Percentiles rank a stretch among this genome's conserved stretches.
Conservation (phyloP, 2,888 invertebrate species). For the Eubasilissa splendida region DNA sequence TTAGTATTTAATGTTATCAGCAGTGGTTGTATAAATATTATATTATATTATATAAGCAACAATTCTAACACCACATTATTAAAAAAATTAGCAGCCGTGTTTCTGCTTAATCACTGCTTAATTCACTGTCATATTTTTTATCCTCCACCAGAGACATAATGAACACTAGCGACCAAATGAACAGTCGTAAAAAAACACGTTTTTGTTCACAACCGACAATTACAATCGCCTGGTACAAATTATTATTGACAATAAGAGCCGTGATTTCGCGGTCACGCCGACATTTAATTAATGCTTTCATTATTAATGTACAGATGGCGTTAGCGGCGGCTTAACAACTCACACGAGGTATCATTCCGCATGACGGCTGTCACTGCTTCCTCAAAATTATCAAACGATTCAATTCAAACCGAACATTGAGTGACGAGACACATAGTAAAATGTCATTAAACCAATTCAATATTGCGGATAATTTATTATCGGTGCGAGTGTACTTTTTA, state of each 20-base stretch:
- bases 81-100: no score
- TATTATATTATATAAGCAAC: no score
- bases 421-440: background rate
- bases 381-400: background rate
- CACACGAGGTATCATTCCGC: slow-evolving; percentile 11
- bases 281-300: slow-evolving; percentile 5
- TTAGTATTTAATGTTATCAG: no score
- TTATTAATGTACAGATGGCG: slow-evolving; percentile 4
- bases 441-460: background rate
- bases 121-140: background rate
- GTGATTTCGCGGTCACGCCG: slow-evolving; percentile 26
- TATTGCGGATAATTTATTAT: no score
- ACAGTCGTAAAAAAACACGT: slow-evolving; percentile 11
- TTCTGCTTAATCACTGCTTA: no score
- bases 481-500: no score
- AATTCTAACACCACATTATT: no score
- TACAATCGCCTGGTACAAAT: background rate
- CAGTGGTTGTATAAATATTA: no score
- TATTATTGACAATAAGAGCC: slow-evolving; percentile 16
- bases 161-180: slow-evolving; percentile 19
- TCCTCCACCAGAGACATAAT: background rate
- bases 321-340: slow-evolving; percentile 12
- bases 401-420: background rate
- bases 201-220: slow-evolving; percentile 10
- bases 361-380: slow-evolving; percentile 18